Evolutionary conservation across 2,797 vertebrate species (phyloP).

Genomic region (Tauraco hartlaubi): DNA sequence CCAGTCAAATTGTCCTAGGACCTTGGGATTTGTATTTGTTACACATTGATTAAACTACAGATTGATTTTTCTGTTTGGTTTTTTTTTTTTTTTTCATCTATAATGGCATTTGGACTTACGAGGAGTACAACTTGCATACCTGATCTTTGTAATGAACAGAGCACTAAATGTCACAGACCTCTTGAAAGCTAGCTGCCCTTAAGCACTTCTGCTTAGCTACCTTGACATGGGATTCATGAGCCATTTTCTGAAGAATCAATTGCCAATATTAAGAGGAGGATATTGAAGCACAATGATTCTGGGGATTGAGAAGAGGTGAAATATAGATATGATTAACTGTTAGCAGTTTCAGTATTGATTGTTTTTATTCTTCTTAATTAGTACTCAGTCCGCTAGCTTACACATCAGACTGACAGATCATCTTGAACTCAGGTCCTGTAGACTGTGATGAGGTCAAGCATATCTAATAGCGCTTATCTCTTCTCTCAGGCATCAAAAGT

Average conservation of each 20-base stretch:
- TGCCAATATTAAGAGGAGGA: neutral
- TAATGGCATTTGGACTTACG: neutral
- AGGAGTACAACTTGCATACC: neutral
- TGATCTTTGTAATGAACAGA: neutral
- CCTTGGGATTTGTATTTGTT: neutral
- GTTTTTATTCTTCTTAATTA: neutral
- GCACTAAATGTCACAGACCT: neutral
- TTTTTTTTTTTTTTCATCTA: neutral
- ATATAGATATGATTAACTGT: neutral
- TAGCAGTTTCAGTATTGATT: neutral
- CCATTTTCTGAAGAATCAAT: neutral
- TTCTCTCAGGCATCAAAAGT: neutral
- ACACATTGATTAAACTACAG: neutral
- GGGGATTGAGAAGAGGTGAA: neutral
- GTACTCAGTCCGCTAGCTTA: neutral
- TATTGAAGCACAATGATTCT: neutral
- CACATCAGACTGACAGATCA: neutral
- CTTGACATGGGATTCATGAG: neutral
- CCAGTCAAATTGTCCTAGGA: neutral
- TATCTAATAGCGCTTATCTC: neutral
- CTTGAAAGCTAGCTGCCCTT: neutral
- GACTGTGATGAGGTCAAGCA: neutral
- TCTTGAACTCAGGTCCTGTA: neutral
- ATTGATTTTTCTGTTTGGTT: neutral
- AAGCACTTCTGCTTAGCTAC: neutral